Base-by-base conservation (phyloP, 2,797 vertebrate genomes). In the Uromys caudimaculatus region DNA sequence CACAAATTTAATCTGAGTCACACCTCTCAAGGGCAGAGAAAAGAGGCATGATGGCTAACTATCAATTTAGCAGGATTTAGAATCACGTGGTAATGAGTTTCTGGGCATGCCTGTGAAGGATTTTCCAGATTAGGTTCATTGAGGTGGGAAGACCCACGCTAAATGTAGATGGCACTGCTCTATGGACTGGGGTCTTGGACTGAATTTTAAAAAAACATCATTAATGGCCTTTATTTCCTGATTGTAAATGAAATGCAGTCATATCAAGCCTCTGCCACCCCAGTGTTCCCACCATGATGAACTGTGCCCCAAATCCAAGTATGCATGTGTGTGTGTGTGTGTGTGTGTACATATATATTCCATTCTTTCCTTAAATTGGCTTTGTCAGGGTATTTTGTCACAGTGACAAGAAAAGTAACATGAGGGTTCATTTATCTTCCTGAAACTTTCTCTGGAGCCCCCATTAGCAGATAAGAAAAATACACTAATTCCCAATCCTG, bases 1-100 rank as follows among this genome's bases (percentile, higher is more conserved):
- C 71, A 62, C 64, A 89, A 17, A 87, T 71, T 93, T 47, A 83
- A 69, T 19, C 64, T 69, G 32, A 94, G 67, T 89, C 44, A 84
- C 11, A 60, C 21, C 76, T 83, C 84, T 23, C 16, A 69, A 52
- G 52, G 24, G 17, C 67, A 58, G 24, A 83, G 50, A 27, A 82
- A 75, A 90, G 24, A 38, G 1, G 27, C 67, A 73, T 7, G 14
- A 41, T 71, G 67, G 9, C 21, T 54, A 56, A 41, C 27, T 38
- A 12, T 54, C 35, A 41, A 41, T 5, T 41, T 38, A 71, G n/a
- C 50, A 73, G n/a, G 67, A 41, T 41, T 87, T 87, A 73, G 50
- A 21, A 27, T 87, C 67, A 87, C 67, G 12, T 87, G 24, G 85
- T 29, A 56, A 87, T 24, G 38, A 56, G 27, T 87, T 50, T 73